phyloP scores from a whole-genome alignment of 2,888 invertebrate species.

The Timandra comae region DNA sequence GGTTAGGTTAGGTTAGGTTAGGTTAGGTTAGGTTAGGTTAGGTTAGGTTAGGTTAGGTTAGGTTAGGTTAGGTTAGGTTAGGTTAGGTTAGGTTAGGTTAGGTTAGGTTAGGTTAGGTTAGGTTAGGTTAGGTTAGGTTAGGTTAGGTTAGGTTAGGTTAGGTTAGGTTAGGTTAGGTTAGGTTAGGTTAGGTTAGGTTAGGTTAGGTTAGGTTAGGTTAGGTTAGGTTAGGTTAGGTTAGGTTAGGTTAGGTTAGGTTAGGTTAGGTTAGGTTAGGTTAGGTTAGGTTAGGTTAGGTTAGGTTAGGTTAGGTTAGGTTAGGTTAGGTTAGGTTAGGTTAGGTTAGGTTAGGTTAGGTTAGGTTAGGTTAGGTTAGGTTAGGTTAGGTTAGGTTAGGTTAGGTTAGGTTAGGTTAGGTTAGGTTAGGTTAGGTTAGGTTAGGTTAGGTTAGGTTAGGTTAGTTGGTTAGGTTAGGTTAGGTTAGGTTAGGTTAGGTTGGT shows the following conservation, averaged over 20 bases:
- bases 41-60: conserved; percentile 19
- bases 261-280: conserved; percentile 13
- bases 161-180: conserved; percentile 14
- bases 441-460: conserved; percentile 9
- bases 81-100: conserved; percentile 16
- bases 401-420: conserved; percentile 15
- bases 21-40: conserved; percentile 12
- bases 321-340: conserved; percentile 16
- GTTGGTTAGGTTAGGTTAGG: conserved; percentile 5
- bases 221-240: conserved; percentile 8
- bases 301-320: conserved; percentile 17
- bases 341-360: conserved; percentile 16
- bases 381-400: conserved; percentile 11
- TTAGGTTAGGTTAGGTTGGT: conserved; percentile 11
- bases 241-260: conserved; percentile 9
- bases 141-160: conserved; percentile 26
- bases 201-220: conserved; percentile 13
- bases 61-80: conserved; percentile 18
- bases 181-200: conserved; percentile 14
- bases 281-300: conserved; percentile 11
- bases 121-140: conserved; percentile 20
- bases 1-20: conserved; percentile 10
- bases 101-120: conserved; percentile 16
- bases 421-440: conserved; percentile 10
- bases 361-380: conserved; percentile 14